These are phyloP conservation scores for Conus canariensis DNA, from an alignment of 2,888 invertebrate genomes.

Conservation along the genomic window DNA sequence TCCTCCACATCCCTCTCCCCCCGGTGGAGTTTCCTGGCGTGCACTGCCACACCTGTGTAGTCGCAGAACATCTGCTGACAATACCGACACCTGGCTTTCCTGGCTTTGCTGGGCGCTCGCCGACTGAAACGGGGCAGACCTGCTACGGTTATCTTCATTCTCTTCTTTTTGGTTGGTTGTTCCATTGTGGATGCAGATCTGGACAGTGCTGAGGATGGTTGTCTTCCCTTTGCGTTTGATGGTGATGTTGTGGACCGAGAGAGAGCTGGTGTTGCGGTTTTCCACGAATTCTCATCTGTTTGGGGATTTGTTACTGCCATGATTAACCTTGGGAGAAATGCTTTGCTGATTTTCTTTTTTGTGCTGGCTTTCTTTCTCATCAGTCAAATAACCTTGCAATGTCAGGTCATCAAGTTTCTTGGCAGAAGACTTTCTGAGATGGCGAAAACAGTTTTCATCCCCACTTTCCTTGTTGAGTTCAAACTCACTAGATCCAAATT, in stretches of 20 bases:
- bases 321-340: not conserved
- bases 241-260: no score
- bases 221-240: no score
- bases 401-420: not conserved
- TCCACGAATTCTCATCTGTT: not conserved
- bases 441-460: not conserved
- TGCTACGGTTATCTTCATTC: conserved; percentile 35
- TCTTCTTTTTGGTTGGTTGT: conserved; percentile 1
- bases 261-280: not conserved
- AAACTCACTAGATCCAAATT: conserved; percentile 46
- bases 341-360: not conserved
- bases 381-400: not conserved
- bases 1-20: conserved; percentile 48
- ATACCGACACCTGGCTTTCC: conserved; percentile 57
- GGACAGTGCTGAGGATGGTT: no score
- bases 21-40: conserved; percentile 59
- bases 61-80: conserved; percentile 60
- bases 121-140: conserved; percentile 43
- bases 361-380: not conserved
- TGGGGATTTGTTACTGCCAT: not conserved
- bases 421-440: not conserved
- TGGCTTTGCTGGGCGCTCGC: conserved; percentile 48
- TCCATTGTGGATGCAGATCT: not conserved
- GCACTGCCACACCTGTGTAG: conserved; percentile 58
- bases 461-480: conserved; percentile 12